Base-by-base conservation (phyloP, 2,888 invertebrate species). In the Idaea straminata region DNA sequence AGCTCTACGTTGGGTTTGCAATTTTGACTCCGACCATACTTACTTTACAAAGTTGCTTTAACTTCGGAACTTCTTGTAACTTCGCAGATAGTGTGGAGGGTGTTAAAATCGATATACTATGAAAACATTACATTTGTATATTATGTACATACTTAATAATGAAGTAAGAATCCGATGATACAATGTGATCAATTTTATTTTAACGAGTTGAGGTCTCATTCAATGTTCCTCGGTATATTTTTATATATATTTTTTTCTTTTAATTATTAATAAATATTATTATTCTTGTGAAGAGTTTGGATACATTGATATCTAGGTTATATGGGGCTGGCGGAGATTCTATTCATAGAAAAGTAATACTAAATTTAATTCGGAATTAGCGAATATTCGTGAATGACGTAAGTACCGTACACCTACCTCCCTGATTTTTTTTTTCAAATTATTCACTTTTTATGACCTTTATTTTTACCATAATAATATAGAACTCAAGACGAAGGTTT, bases 91-190 rank as follows among this genome's bases (percentile, higher is more conserved):
- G 47, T 47, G 47, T 47, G 10, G 10, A 47, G 47, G 47, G 47
- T 10, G 7, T 47, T 47, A 10, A 47, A 47, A 38, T 38, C 4
- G 38, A 10, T 38, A 13, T 38, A 38, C 71, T 69, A 72, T 5
- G 7, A 38, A 47, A 13, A 47, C 1, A 47, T 47, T 47, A 47
- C 47, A 72, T 74, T 78, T 84, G 83, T 85, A 85, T 73, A 85
- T 83, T 82, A 81, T 85, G 85, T 85, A 85, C 79, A 85, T 85
- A 85, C 5, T 36, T 36, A 36, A 36, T 72, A 75, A 79, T 81
- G 73, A 80, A 80, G 76, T 81, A 72, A 74, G 74, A 80, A 78
- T 78, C 76, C 79, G 47, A 77, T 77, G 72, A 73, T 70, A 72
- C 66, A 60, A 74, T 76, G 81, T 76, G 76, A 80, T 81, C 77